Evolutionary conservation across 2,888 invertebrate genomes (phyloP), one percentile per base, ranked within the genome.

Genomic region (Drosophila longiperda): DNA sequence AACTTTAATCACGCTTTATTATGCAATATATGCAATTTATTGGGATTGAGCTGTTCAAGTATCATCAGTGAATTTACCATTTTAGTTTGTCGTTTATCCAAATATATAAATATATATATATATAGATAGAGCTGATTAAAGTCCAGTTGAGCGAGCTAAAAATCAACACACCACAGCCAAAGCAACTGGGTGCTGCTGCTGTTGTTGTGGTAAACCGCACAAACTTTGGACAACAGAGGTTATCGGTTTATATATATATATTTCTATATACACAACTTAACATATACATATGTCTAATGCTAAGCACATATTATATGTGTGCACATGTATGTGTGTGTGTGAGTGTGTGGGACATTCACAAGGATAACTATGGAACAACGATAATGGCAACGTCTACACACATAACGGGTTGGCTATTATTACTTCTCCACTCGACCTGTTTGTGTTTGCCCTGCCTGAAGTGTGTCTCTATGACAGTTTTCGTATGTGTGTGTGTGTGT

Each of bases 361-460:
- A 83, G 82, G 84, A 83, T 83, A 82, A 83, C 78, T 82, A 73
- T 75, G 73, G 52, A 60, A 60, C 66, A 75, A 78, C 78, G 75
- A 82, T 82, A 82, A 82, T 81, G 78, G 75, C 64, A 54, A 72
- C 81, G 74, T 83, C 84, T 80, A 73, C 72, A 81, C 69, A 72
- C 70, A 73, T 76, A 81, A 83, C 81, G 84, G 84, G 83, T 80
- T 83, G 69, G 65, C 70, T 66, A 80, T 83, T 83, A 80, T 80
- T 76, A 67, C 76, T 55, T 54, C 61, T 67, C 66, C 80, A 72
- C 83, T 80, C 69, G 64, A 80, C 66, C 52, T 75, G 66, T 75
- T 75, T 82, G 73, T 82, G 78, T 65, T 62, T 71, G 49, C 53
- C 23, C 23, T 49, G 54, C 61, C 52, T 34, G 45, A 36, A 53